Conservation (phyloP, 2,888 invertebrate genomes). For the Sylvicola fuscatus region DNA sequence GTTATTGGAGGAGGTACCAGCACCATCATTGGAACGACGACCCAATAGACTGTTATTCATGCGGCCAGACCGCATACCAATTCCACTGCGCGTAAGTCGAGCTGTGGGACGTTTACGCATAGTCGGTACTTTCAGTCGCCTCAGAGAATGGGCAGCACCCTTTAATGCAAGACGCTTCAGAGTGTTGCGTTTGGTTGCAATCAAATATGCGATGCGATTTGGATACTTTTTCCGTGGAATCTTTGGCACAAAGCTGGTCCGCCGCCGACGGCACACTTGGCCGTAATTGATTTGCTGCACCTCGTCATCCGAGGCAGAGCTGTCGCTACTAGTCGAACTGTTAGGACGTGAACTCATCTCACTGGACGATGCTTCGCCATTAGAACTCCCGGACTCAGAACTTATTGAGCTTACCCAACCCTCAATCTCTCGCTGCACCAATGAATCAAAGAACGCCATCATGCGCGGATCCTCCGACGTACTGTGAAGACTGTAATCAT, state of each 20-base stretch:
- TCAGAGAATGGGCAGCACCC: slow-evolving; percentile 20
- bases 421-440: slow-evolving; percentile 80
- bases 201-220: slow-evolving; percentile 50
- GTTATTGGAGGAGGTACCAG: too few relatives aligned
- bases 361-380: slow-evolving; percentile 10
- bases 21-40: too few relatives aligned
- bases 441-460: slow-evolving; percentile 87
- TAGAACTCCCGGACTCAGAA: slow-evolving; percentile 23
- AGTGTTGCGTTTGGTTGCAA: slow-evolving; percentile 48
- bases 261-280: not conserved
- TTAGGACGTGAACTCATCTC: slow-evolving; percentile 11
- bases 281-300: slow-evolving; percentile 2
- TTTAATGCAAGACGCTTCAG: slow-evolving; percentile 40
- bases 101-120: slow-evolving; percentile 5
- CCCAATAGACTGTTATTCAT: slow-evolving; percentile 5
- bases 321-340: slow-evolving; percentile 8
- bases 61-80: slow-evolving; percentile 8
- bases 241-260: slow-evolving; percentile 14
- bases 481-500: slow-evolving; percentile 76
- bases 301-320: slow-evolving; percentile 8
- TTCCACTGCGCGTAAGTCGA: slow-evolving; percentile 7
- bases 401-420: slow-evolving; percentile 46
- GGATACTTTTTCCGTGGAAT: slow-evolving; percentile 28
- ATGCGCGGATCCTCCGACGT: slow-evolving; percentile 80
- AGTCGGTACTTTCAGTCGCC: slow-evolving; percentile 8